Percentiles rank a stretch among this genome's conserved stretches.
phyloP scores from a whole-genome alignment of 1,140 invertebrate genomes.

The Pseudomyrmex cubaensis region DNA sequence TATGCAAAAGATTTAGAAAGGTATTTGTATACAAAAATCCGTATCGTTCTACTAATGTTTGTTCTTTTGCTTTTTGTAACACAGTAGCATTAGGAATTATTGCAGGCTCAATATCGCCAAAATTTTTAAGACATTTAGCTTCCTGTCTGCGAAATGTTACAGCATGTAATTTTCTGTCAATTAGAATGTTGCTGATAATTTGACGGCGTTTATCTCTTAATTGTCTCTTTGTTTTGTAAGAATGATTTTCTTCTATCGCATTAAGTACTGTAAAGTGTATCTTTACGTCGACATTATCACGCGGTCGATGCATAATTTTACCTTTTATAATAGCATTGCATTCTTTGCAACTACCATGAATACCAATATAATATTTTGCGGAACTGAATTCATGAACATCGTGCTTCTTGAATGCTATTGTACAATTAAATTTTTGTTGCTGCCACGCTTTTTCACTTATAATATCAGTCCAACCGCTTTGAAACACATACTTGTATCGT shows the following conservation, averaged over 20 bases:
- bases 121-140: neutral
- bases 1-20: no score
- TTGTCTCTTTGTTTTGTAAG: neutral
- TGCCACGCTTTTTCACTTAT: neutral
- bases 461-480: conserved; percentile 2
- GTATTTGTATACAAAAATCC: no score
- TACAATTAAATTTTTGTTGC: conserved; percentile 1
- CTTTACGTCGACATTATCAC: neutral
- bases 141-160: neutral
- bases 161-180: neutral
- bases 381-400: neutral
- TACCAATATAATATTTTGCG: neutral
- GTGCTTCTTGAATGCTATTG: conserved; percentile 14
- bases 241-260: neutral
- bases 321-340: neutral
- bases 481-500: neutral
- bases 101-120: neutral
- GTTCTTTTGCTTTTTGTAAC: neutral
- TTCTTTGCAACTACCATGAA: neutral
- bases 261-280: neutral
- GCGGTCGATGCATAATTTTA: neutral
- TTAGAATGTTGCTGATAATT: neutral
- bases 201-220: neutral
- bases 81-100: neutral
- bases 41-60: no score